Conservation (phyloP, 1,140 invertebrate species). For the Drosophila sucinea region DNA sequence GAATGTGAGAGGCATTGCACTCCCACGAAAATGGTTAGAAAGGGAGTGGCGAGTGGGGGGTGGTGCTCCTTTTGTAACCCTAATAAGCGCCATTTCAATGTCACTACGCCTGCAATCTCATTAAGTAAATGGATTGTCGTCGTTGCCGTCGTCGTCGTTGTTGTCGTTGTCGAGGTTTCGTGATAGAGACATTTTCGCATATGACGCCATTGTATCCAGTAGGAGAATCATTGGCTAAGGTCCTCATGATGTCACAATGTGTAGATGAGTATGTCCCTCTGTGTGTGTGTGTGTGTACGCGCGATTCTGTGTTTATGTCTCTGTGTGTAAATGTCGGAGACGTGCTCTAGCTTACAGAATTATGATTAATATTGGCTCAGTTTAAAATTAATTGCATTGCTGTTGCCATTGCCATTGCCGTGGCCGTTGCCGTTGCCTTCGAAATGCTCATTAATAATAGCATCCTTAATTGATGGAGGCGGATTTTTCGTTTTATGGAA, state of each 20-base stretch:
- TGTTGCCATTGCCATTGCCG: neutral
- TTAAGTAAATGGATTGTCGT: conserved; percentile 76
- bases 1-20: conserved; percentile 54
- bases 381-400: conserved; percentile 73
- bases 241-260: conserved; percentile 35
- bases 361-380: conserved; percentile 76
- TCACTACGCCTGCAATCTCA: conserved; percentile 66
- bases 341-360: conserved; percentile 45
- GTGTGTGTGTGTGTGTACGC: conserved; percentile 8
- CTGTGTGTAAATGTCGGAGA: conserved; percentile 20
- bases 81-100: conserved; percentile 64
- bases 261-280: neutral
- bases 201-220: conserved; percentile 66
- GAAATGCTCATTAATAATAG: conserved; percentile 37
- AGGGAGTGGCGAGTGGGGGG: neutral
- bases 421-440: neutral
- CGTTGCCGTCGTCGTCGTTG: conserved; percentile 34
- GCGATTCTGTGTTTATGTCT: conserved; percentile 14
- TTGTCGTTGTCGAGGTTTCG: conserved; percentile 45
- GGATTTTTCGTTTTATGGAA: conserved; percentile 5
- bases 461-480: conserved; percentile 29
- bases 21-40: neutral
- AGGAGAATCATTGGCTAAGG: conserved; percentile 13
- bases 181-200: conserved; percentile 67
- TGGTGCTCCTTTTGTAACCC: conserved; percentile 25